Percentiles rank a stretch among this genome's conserved stretches.
phyloP scores from a whole-genome alignment of 64 coral and sea anemone species.

The Pachyseris speciosa region DNA sequence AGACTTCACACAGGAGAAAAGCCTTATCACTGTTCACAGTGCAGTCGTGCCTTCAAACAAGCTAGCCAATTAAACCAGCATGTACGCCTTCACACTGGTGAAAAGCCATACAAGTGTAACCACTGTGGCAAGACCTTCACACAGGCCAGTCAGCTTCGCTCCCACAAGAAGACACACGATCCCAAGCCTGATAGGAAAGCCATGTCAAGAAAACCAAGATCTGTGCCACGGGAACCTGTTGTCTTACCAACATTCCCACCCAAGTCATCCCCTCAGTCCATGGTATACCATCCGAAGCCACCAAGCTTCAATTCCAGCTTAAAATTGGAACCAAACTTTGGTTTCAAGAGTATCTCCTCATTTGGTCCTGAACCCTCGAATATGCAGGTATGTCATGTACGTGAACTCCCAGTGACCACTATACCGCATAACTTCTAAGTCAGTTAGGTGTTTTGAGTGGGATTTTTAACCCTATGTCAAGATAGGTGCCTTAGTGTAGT shows the following conservation, averaged over 20 bases:
- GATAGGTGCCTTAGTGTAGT: not conserved
- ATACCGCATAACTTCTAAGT: slow-evolving; percentile 3
- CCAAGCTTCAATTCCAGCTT: not conserved
- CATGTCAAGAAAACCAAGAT: slow-evolving; percentile 41
- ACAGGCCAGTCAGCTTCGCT: slow-evolving; percentile 89
- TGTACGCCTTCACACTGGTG: slow-evolving; percentile 84
- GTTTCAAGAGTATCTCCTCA: not conserved
- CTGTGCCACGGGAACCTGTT: not conserved
- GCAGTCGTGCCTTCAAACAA: slow-evolving; percentile 85
- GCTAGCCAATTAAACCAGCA: slow-evolving; percentile 95
- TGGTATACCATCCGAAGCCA: slow-evolving; percentile 7
- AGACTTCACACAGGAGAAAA: slow-evolving; percentile 94
- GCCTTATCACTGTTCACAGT: slow-evolving; percentile 86
- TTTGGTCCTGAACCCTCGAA: not conserved
- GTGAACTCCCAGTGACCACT: slow-evolving; percentile 16
- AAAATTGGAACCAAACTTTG: slow-evolving; percentile 26
- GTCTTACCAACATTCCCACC: slow-evolving; percentile 16
- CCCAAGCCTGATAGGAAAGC: slow-evolving; percentile 88
- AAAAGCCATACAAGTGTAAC: slow-evolving; percentile 93
- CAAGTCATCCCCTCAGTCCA: not conserved
- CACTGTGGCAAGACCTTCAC: slow-evolving; percentile 92
- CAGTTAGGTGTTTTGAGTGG: not conserved
- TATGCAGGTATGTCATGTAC: slow-evolving; percentile 34
- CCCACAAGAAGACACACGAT: slow-evolving; percentile 97
- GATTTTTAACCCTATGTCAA: not conserved